Evolutionary conservation across 2,888 invertebrate species (phyloP), one percentile per base, ranked within the genome.

Genomic region (Orchesella flavescens): DNA sequence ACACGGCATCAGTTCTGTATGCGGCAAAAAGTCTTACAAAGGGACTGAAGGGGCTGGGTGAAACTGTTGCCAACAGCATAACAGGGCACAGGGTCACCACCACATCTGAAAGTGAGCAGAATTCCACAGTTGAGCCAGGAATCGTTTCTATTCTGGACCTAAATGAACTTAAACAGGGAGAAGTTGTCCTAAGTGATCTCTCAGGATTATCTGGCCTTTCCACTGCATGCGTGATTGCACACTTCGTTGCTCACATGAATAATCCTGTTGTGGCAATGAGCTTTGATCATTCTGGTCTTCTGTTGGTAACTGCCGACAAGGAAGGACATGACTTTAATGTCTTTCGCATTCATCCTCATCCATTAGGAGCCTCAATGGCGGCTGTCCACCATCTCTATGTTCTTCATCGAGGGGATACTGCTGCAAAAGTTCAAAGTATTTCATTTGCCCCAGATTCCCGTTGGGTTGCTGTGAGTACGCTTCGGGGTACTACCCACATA

Each of bases 401-500:
- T 46, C 91, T 99, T 86, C 97, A 98, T 90, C 90, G 99, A 59
- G 99, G 99, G 4, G 98, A 97, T 89, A 99, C 99, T 0, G 96
- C 96, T 63, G 97, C 98, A 71, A 96, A 95, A 93, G 97, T 98
- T n/a, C 92, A 95, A 92, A 96, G 98, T 89, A 95, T 98, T 90
- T 93, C 95, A 72, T 96, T 99, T 90, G 96, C 98, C 0, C 92
- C 94, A 83, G 99, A 99, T 91, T 95, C 95, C 43, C 94, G 99
- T 76, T 99, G 99, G 99, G 94, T 96, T n/a, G 95, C 97, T 1
- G 94, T 99, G 5, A 96, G 97, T 57, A 97, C 99, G 0, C 93
- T 97, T 78, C 94, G 98, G 85, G 99, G 99, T 85, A 99, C 99
- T 0, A 98, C 98, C 44, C 99, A 99, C 91, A 95, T 99, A 86